Evolutionary conservation across 1,140 invertebrate species (phyloP).

Genomic region (Delia radicum): DNA sequence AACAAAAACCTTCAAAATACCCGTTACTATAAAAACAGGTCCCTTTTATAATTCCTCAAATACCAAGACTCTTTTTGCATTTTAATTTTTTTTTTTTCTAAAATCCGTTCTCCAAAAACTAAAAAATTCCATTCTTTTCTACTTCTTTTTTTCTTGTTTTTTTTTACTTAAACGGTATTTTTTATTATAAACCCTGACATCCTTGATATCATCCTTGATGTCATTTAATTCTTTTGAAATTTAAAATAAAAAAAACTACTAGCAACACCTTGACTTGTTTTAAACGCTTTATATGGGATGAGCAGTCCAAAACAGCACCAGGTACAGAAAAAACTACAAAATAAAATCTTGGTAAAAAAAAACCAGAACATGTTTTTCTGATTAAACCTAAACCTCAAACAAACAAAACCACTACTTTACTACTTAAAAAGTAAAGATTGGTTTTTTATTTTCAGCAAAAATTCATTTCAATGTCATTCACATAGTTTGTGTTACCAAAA

Average conservation of each 20-base stretch:
- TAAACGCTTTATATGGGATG: not conserved
- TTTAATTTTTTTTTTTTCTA: too few species aligned
- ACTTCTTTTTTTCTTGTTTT: not conserved
- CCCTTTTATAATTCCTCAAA: not conserved
- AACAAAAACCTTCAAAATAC: too few species aligned
- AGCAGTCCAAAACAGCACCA: not conserved
- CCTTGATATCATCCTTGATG: slow-evolving; percentile 19
- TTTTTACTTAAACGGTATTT: not conserved
- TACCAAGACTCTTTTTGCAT: too few species aligned
- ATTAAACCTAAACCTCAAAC: not conserved
- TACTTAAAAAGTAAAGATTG: not conserved
- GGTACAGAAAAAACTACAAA: not conserved
- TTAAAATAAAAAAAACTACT: not conserved
- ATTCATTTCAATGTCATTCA: slow-evolving; percentile 18
- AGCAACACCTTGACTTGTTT: slow-evolving; percentile 3
- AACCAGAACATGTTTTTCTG: slow-evolving; percentile 13
- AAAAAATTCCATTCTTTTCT: not conserved
- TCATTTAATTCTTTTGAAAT: slow-evolving; percentile 8
- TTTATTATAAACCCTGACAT: not conserved
- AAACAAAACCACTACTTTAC: not conserved
- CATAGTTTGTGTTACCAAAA: slow-evolving; percentile 10
- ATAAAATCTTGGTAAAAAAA: not conserved
- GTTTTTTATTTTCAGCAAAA: not conserved
- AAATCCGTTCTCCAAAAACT: too few species aligned
- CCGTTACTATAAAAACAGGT: too few species aligned